These are phyloP conservation scores for Chelonus formosanus DNA, from an alignment of 2,888 invertebrate species.

Conservation along the genomic window DNA sequence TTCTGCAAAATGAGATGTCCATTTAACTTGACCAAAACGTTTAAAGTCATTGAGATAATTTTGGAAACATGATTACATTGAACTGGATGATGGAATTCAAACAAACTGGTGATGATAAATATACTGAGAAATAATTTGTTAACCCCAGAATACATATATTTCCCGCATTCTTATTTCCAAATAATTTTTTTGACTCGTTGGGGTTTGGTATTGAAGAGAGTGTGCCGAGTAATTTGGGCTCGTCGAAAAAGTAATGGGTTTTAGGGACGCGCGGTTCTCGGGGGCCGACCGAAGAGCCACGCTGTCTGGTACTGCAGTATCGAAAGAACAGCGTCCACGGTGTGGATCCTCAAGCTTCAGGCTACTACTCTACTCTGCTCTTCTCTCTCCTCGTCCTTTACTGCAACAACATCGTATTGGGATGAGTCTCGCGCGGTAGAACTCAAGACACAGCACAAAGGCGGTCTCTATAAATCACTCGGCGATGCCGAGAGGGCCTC, in stretches of 20 bases:
- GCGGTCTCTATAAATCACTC: slow-evolving; percentile 47
- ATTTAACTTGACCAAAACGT: no score
- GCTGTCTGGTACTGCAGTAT: slow-evolving; percentile 43
- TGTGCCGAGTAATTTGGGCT: slow-evolving; percentile 41
- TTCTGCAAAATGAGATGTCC: no score
- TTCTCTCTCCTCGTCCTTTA: slow-evolving; percentile 29
- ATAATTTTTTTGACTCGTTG: slow-evolving; percentile 11
- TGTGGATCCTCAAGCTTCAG: slow-evolving; percentile 16
- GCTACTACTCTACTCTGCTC: slow-evolving; percentile 21
- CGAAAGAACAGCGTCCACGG: slow-evolving; percentile 30
- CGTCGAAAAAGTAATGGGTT: slow-evolving; percentile 47
- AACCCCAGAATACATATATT: not conserved
- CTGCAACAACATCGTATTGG: slow-evolving; percentile 33
- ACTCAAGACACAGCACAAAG: slow-evolving; percentile 40
- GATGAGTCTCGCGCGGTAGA: slow-evolving; percentile 30
- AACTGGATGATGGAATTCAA: no score
- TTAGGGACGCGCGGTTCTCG: slow-evolving; percentile 47
- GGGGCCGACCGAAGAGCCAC: slow-evolving; percentile 42
- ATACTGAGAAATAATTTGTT: no score
- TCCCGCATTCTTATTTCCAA: slow-evolving; percentile 5
- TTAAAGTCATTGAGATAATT: no score
- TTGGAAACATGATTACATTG: no score
- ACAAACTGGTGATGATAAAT: no score
- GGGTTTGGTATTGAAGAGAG: slow-evolving; percentile 37
- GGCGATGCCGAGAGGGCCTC: slow-evolving; percentile 38